These are phyloP conservation scores for Ispidina lecontei DNA, from an alignment of 2,797 vertebrate species.

Conservation along the genomic window DNA sequence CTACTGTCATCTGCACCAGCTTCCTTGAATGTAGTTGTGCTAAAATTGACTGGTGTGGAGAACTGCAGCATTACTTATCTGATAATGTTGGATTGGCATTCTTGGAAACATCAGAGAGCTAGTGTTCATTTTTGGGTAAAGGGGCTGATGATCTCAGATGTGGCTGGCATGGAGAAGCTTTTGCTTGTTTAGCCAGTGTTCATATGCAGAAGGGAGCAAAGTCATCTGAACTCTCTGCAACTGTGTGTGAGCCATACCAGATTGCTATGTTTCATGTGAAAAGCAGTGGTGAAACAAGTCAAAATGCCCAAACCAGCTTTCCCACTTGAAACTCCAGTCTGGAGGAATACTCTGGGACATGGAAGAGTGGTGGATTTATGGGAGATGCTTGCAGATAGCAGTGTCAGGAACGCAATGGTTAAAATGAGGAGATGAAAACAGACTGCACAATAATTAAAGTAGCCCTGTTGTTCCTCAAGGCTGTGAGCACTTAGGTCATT, in stretches of 20 bases:
- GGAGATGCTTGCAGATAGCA: rapidly evolving
- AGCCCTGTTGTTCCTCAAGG: not conserved
- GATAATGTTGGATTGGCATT: not conserved
- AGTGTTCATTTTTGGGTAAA: not conserved
- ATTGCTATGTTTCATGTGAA: not conserved
- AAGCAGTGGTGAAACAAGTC: not conserved
- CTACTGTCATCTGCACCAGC: not conserved
- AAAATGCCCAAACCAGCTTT: not conserved
- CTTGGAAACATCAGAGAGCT: not conserved
- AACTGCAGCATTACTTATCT: not conserved
- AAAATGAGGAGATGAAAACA: not conserved
- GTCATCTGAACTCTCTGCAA: rapidly evolving
- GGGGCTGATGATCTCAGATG: conserved; percentile 28
- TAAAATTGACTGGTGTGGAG: not conserved
- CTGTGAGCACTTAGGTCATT: not conserved
- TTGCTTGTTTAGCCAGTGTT: conserved; percentile 2
- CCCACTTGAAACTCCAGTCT: not conserved
- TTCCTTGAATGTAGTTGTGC: not conserved
- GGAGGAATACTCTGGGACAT: not conserved
- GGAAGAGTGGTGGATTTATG: not conserved
- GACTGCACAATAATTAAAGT: not conserved
- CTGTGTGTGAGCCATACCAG: not conserved
- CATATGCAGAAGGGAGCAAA: not conserved
- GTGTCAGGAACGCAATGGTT: not conserved
- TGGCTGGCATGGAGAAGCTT: not conserved